Percentiles rank a stretch among this genome's conserved stretches.
Evolutionary conservation across 2,888 invertebrate species (phyloP).

Genomic region (Epirrhoe alternata): DNA sequence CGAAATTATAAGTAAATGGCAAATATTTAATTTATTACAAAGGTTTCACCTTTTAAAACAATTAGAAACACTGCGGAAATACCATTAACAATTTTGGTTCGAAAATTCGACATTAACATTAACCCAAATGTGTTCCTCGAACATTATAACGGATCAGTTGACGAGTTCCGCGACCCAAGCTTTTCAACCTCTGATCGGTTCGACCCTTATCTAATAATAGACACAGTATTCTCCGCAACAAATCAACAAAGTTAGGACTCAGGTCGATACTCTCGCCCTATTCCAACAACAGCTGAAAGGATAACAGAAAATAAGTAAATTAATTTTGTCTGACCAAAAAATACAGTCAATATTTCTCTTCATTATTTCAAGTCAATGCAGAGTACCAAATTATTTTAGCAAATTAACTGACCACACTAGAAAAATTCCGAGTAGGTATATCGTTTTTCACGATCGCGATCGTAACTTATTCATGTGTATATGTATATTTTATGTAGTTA

Average conservation of each 20-base stretch:
- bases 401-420: too few species aligned
- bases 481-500: too few species aligned
- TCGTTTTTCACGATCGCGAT: too few species aligned
- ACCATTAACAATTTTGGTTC: too few species aligned
- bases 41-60: too few species aligned
- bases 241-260: conserved; percentile 16
- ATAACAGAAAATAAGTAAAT: background rate
- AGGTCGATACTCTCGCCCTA: conserved; percentile 1
- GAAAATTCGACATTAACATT: background rate
- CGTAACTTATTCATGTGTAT: too few species aligned
- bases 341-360: background rate
- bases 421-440: too few species aligned
- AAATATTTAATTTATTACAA: background rate
- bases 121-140: background rate
- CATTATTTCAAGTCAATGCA: background rate
- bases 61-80: too few species aligned
- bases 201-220: conserved; percentile 32
- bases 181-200: conserved; percentile 23
- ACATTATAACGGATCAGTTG: conserved; percentile 7
- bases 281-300: conserved; percentile 1
- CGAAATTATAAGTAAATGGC: background rate
- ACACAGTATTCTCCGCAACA: conserved; percentile 19
- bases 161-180: conserved; percentile 16
- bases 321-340: background rate
- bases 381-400: too few species aligned